Percentiles rank a stretch among this genome's conserved stretches.
Conservation (phyloP, 2,113 vertebrate species). For the Caracal caracal region DNA sequence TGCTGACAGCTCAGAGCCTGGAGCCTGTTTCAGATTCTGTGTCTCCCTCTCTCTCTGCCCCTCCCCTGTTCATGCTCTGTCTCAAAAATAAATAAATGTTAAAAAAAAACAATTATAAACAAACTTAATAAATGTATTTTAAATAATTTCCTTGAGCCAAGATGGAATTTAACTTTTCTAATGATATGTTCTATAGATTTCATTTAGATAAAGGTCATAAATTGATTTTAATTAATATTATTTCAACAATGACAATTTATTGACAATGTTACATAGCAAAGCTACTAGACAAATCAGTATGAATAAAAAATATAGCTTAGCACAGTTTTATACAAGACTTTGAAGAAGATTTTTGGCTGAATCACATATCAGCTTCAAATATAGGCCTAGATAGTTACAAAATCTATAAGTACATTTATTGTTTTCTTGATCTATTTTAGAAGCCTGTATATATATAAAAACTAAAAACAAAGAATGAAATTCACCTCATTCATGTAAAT, state of each 20-base stretch:
- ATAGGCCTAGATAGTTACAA: neutral
- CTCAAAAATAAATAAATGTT: too few relatives aligned
- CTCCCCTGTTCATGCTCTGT: too few relatives aligned
- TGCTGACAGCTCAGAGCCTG: too few relatives aligned
- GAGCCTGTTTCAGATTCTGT: too few relatives aligned
- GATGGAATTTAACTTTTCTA: neutral
- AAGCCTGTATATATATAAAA: neutral
- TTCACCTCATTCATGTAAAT: neutral
- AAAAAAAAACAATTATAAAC: neutral
- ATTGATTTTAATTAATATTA: slow-evolving; percentile 20
- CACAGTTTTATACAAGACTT: neutral
- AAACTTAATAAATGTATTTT: neutral
- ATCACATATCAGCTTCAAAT: neutral
- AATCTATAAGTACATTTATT: neutral
- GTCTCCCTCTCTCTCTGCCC: too few relatives aligned
- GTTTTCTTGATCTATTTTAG: slow-evolving; percentile 28
- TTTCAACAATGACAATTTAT: neutral
- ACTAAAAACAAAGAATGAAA: neutral
- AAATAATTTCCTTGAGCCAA: neutral
- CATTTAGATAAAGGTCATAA: neutral
- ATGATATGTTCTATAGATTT: neutral
- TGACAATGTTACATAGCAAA: neutral
- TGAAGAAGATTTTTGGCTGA: neutral
- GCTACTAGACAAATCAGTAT: neutral
- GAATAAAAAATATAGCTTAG: neutral